Conservation (phyloP, 2,888 invertebrate species). For the Xanthorhoe spadicearia region DNA sequence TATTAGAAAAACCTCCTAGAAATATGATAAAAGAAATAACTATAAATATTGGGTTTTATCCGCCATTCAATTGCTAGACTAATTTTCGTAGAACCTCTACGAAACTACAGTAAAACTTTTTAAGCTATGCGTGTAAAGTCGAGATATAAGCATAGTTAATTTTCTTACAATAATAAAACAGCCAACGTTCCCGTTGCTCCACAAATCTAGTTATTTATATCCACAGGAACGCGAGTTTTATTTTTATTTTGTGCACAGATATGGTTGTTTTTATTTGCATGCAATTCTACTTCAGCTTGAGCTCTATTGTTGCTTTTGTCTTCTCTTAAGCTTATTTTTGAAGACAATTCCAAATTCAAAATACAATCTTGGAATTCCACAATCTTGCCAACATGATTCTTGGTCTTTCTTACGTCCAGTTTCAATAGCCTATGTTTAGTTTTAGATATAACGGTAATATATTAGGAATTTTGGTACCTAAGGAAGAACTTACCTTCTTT, state of each 20-base stretch:
- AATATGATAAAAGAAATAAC: too few species aligned
- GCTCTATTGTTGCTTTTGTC: background rate
- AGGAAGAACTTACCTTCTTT: too few species aligned
- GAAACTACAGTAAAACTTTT: too few species aligned
- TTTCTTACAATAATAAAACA: constrained; percentile 61
- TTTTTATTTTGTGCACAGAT: constrained; percentile 63
- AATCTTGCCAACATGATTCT: too few species aligned
- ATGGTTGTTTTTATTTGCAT: constrained; percentile 42
- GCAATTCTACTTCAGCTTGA: background rate
- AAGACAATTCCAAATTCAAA: background rate
- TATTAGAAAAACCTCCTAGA: too few species aligned
- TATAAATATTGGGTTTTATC: background rate
- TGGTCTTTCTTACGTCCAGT: too few species aligned
- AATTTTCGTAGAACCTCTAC: background rate
- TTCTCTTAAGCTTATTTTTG: background rate
- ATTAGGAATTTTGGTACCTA: too few species aligned
- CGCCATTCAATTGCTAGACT: background rate
- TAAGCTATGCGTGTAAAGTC: constrained; percentile 12
- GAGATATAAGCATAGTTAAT: constrained; percentile 40
- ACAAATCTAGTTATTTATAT: constrained; percentile 77
- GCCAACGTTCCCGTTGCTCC: constrained; percentile 60
- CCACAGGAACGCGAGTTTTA: constrained; percentile 47
- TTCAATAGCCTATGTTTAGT: too few species aligned
- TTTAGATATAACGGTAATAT: too few species aligned
- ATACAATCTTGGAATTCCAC: background rate